Evolutionary conservation across 2,113 vertebrate genomes (phyloP).

Genomic region (Myocastor coypus): DNA sequence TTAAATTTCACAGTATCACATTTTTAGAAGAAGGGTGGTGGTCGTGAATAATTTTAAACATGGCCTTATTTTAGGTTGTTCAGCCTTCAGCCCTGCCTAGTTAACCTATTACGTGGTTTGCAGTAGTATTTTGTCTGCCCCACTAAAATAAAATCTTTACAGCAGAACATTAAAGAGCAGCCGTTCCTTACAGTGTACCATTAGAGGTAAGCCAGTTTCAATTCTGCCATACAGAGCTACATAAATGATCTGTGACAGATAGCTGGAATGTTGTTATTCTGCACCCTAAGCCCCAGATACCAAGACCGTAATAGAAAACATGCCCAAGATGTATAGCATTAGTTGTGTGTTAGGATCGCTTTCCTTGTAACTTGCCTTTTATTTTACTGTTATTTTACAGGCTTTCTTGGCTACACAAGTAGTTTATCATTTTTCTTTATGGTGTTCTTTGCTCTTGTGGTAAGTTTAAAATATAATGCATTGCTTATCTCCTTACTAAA

Average conservation of each 20-base stretch:
- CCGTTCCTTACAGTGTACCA: constrained; percentile 88
- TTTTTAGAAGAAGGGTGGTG: constrained; percentile 81
- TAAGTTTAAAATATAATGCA: constrained; percentile 90
- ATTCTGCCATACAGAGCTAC: constrained; percentile 88
- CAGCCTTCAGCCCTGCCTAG: constrained; percentile 86
- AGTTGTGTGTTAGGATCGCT: constrained; percentile 86
- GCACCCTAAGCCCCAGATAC: constrained; percentile 89
- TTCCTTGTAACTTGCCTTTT: constrained; percentile 91
- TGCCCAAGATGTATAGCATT: constrained; percentile 88
- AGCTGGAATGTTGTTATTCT: constrained; percentile 90
- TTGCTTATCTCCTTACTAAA: constrained; percentile 80
- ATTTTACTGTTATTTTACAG: constrained; percentile 91
- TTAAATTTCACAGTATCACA: constrained; percentile 81
- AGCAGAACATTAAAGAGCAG: constrained; percentile 89
- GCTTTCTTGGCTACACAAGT: constrained; percentile 98
- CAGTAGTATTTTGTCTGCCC: constrained; percentile 89
- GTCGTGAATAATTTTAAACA: constrained; percentile 79
- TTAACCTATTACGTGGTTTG: constrained; percentile 89
- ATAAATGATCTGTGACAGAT: constrained; percentile 91
- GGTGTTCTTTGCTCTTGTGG: constrained; percentile 95
- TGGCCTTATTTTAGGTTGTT: constrained; percentile 79
- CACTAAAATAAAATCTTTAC: constrained; percentile 92
- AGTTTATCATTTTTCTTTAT: constrained; percentile 96
- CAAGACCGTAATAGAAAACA: constrained; percentile 88
- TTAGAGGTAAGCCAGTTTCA: constrained; percentile 91